Base-by-base conservation (phyloP, 2,797 vertebrate species). In the Stomatorhinus walkeri region DNA sequence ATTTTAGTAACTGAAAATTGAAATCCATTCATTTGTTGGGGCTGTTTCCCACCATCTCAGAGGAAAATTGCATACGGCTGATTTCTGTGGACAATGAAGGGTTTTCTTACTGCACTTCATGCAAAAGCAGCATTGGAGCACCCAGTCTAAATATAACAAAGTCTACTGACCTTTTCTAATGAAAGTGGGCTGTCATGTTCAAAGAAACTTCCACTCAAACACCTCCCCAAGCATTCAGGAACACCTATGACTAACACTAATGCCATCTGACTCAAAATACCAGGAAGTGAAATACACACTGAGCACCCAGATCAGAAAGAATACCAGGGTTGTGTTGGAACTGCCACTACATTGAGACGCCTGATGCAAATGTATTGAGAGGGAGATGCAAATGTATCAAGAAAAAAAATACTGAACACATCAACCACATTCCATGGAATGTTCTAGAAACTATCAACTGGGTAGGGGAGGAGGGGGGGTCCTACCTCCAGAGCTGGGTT, bases 131-230 rank as follows among this genome's bases (percentile, higher is more conserved):
- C 10, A 48, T 48, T 61, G 54, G 46, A 52, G n/a, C 84, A 52
- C 46, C 24, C 46, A 76, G 19, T 40, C 83, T 76, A 89, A 89
- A 87, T 89, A 87, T 72, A 87, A 89, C 84, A 87, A 89, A 54
- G 48, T 85, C 48, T 87, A 51, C 61, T 52, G 61, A 84, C 49
- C 49, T 88, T 81, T 84, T 46, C 36, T 54, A 85, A 51, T 49
- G 16, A 28, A 51, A 54, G 24, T 54, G 48, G 22, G 28, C 84
- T 32, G 51, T 85, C 48, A 85, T 51, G 46, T 49, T 54, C 9
- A 54, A 32, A 54, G 84, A 16, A 48, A 14, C 48, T 36, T 54
- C 48, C 48, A 52, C 84, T 32, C 48, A 28, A 85, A 32, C 84
- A 51, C 22, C 84, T 28, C 84, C 49, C 48, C 12, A 28, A 52